phyloP scores from a whole-genome alignment of 2,113 vertebrate genomes.

The Eonycteris spelaea region DNA sequence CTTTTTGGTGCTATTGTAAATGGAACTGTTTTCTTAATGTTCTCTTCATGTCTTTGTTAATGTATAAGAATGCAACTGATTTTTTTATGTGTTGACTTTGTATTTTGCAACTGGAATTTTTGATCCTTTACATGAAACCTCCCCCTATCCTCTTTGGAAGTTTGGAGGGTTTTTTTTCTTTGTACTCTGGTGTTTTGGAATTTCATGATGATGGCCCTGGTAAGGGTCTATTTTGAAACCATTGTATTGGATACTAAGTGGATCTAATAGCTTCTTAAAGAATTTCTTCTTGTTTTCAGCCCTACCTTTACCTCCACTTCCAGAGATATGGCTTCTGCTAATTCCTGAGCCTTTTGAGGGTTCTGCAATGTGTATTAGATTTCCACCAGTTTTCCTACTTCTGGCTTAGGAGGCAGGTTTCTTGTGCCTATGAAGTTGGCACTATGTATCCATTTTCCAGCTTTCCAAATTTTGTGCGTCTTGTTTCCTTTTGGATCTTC shows the following conservation, averaged over 20 bases:
- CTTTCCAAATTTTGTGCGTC: neutral
- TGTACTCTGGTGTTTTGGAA: neutral
- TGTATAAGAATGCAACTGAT: neutral
- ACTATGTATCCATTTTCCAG: neutral
- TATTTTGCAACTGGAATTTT: neutral
- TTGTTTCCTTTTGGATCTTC: neutral
- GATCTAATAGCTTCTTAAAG: neutral
- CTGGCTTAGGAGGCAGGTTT: neutral
- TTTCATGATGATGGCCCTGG: neutral
- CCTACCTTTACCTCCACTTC: neutral
- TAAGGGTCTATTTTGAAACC: neutral
- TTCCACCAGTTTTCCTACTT: neutral
- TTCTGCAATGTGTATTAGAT: neutral
- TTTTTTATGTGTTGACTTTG: conserved; percentile 6
- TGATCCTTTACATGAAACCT: neutral
- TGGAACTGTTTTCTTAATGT: neutral
- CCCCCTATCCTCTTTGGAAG: neutral
- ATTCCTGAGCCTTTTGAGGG: neutral
- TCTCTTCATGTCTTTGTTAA: neutral
- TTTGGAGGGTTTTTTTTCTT: neutral
- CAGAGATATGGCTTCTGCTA: neutral
- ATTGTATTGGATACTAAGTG: neutral
- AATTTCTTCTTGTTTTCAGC: neutral
- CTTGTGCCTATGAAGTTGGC: neutral
- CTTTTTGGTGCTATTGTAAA: neutral